Evolutionary conservation across 1,140 invertebrate species (phyloP).

Genomic region (Oryctes rhinoceros): DNA sequence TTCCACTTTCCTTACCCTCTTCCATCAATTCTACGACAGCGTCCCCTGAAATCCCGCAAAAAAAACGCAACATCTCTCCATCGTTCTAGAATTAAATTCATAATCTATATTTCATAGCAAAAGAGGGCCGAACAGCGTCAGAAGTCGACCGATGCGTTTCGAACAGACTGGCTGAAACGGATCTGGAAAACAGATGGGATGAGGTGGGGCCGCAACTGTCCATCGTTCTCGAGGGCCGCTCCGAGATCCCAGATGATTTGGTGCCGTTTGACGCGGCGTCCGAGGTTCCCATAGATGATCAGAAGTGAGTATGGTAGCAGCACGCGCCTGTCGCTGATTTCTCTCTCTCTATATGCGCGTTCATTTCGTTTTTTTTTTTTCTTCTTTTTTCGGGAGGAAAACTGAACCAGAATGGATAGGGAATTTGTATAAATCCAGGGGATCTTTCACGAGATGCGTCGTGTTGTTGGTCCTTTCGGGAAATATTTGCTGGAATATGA

Average conservation of each 20-base stretch:
- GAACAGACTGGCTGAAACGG: conserved; percentile 51
- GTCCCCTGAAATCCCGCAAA: background rate
- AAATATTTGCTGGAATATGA: background rate
- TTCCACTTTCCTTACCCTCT: background rate
- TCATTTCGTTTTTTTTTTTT: background rate
- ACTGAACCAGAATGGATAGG: background rate
- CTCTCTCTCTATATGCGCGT: background rate
- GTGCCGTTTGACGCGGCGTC: conserved; percentile 89
- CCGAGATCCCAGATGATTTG: conserved; percentile 68
- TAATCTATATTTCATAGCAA: conserved; percentile 46
- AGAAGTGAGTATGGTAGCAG: conserved; percentile 75
- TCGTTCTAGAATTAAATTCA: conserved; percentile 39
- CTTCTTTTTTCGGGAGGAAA: background rate
- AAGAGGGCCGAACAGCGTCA: conserved; percentile 14
- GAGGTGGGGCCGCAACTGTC: conserved; percentile 75
- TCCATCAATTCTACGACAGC: background rate
- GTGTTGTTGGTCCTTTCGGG: background rate
- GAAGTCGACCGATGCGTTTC: background rate
- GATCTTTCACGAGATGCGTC: background rate
- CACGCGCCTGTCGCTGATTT: background rate
- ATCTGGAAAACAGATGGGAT: conserved; percentile 76
- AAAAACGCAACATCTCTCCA: background rate
- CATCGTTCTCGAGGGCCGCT: conserved; percentile 69
- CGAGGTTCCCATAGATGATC: conserved; percentile 84
- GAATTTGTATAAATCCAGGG: background rate